phyloP scores from a whole-genome alignment of 1,140 invertebrate species.

The Matsumurasca onukii region DNA sequence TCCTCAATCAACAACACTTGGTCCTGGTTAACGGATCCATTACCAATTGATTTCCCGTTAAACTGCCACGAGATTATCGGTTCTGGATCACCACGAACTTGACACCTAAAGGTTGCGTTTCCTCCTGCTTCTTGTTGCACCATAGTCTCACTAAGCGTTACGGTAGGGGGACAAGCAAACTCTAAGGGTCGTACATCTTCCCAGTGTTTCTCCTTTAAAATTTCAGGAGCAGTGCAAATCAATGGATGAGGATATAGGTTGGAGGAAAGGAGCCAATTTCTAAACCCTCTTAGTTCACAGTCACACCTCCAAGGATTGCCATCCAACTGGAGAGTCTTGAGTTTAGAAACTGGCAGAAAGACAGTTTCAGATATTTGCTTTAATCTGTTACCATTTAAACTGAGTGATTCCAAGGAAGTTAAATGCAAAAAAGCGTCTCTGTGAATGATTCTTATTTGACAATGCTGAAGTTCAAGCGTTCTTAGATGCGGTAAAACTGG shows the following conservation, averaged over 20 bases:
- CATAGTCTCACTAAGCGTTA: conserved; percentile 59
- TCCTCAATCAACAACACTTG: conserved; percentile 48
- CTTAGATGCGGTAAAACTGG: conserved; percentile 68
- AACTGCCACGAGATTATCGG: conserved; percentile 81
- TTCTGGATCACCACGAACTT: conserved; percentile 77
- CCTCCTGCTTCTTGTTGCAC: conserved; percentile 70
- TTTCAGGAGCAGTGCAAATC: conserved; percentile 59
- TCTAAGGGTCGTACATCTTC: conserved; percentile 62
- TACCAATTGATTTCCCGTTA: conserved; percentile 54
- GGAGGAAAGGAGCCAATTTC: conserved; percentile 73
- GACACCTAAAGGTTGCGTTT: conserved; percentile 77
- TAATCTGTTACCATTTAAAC: conserved; percentile 67
- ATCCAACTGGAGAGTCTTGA: conserved; percentile 77
- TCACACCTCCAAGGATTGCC: conserved; percentile 91
- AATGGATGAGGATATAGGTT: conserved; percentile 66
- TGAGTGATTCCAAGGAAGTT: conserved; percentile 65
- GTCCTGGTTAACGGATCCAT: conserved; percentile 49
- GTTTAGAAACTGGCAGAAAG: conserved; percentile 62
- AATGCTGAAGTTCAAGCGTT: conserved; percentile 72
- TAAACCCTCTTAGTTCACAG: conserved; percentile 77
- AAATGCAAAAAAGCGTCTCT: conserved; percentile 68
- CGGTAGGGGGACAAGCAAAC: conserved; percentile 73
- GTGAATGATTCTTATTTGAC: conserved; percentile 69
- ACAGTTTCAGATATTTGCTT: conserved; percentile 62
- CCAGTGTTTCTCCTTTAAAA: conserved; percentile 62